phyloP scores from a whole-genome alignment of 2,888 invertebrate genomes.

The Drosophila fulvimacula region DNA sequence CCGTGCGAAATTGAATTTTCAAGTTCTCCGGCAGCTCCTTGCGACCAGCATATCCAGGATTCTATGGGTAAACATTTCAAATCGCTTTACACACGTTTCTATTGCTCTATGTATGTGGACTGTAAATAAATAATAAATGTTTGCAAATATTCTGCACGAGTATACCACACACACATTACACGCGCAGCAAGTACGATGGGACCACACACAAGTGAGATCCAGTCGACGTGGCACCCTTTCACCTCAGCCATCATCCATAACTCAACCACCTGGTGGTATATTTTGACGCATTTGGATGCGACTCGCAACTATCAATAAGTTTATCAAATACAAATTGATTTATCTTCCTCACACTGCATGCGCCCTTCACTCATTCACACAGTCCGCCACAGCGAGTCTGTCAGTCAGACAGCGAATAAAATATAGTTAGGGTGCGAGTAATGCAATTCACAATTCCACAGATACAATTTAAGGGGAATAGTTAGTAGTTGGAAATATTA shows the following conservation, averaged over 20 bases:
- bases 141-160: slow-evolving; percentile 43
- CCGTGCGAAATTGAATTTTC: slow-evolving; percentile 98
- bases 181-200: neutral
- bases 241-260: slow-evolving; percentile 6
- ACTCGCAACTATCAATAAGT: slow-evolving; percentile 53
- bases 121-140: slow-evolving; percentile 46
- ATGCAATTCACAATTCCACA: slow-evolving; percentile 17
- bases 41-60: slow-evolving; percentile 98
- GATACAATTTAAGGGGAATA: slow-evolving; percentile 19
- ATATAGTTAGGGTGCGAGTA: neutral
- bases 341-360: slow-evolving; percentile 44
- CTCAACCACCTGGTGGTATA: slow-evolving; percentile 19
- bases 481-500: neutral
- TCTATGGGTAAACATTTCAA: slow-evolving; percentile 86
- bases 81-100: slow-evolving; percentile 15
- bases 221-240: neutral
- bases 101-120: slow-evolving; percentile 1
- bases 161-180: neutral
- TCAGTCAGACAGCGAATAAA: slow-evolving; percentile 1
- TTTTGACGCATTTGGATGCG: slow-evolving; percentile 52
- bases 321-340: slow-evolving; percentile 65
- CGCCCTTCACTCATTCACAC: slow-evolving; percentile 18
- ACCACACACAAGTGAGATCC: slow-evolving; percentile 5
- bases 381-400: slow-evolving; percentile 9
- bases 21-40: slow-evolving; percentile 98